Evolutionary conservation across 2,888 invertebrate genomes (phyloP).

Genomic region (Entomobrya multifasciata): DNA sequence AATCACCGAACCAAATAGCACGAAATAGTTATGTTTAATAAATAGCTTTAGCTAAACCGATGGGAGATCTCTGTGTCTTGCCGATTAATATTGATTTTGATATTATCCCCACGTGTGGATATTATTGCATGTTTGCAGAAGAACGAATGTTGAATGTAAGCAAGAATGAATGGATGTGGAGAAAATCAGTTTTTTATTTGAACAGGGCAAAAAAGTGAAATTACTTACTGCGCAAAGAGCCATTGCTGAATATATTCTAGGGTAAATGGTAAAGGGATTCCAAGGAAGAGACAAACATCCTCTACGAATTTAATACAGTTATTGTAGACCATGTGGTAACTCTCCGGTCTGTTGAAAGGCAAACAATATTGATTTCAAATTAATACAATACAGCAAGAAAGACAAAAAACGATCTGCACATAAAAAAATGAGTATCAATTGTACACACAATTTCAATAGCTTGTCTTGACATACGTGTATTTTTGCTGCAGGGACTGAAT

Average conservation of each 20-base stretch:
- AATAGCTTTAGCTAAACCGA: background rate
- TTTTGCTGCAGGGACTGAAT: slow-evolving; percentile 69
- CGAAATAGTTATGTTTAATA: background rate
- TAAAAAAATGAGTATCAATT: no score
- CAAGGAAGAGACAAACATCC: slow-evolving; percentile 69
- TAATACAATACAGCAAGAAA: slow-evolving; percentile 13
- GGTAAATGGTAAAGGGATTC: slow-evolving; percentile 65
- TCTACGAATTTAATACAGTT: slow-evolving; percentile 74
- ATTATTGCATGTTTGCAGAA: no score
- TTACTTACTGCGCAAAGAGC: slow-evolving; percentile 69
- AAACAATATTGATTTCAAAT: slow-evolving; percentile 51
- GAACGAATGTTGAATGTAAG: background rate
- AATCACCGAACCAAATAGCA: no score
- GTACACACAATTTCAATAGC: background rate
- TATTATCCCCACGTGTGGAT: background rate
- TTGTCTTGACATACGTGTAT: slow-evolving; percentile 66
- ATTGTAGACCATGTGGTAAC: slow-evolving; percentile 73
- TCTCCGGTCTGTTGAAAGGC: slow-evolving; percentile 56
- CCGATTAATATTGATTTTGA: background rate
- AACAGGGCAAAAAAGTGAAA: no score
- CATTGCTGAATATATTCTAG: slow-evolving; percentile 69
- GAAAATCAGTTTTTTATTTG: no score
- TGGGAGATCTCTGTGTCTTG: background rate
- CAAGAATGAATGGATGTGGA: slow-evolving; percentile 12
- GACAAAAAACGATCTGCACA: background rate